These are phyloP conservation scores for Nautilus pompilius DNA, from an alignment of 1,140 invertebrate genomes.

Conservation along the genomic window DNA sequence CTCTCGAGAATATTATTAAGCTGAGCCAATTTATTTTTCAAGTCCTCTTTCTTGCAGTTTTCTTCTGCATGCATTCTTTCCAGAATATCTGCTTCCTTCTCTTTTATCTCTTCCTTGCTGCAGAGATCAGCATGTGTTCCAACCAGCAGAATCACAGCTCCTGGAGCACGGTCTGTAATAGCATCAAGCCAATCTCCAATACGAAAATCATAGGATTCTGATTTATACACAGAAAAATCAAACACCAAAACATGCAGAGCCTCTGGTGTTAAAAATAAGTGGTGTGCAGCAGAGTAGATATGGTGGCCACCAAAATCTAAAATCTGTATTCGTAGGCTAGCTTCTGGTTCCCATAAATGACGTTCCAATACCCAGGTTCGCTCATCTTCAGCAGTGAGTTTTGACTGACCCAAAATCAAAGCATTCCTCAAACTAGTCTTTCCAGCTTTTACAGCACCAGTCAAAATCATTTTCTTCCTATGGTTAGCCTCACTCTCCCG, in stretches of 20 bases:
- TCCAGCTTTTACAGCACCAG: constrained; percentile 43
- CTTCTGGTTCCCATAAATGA: constrained; percentile 47
- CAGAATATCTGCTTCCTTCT: constrained; percentile 27
- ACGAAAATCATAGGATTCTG: constrained; percentile 25
- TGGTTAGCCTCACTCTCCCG: constrained; percentile 41
- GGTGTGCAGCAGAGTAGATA: constrained; percentile 51
- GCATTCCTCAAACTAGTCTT: constrained; percentile 47
- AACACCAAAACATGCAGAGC: constrained; percentile 54
- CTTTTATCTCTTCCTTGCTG: constrained; percentile 26
- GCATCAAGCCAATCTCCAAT: constrained; percentile 47
- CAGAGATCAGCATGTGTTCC: constrained; percentile 46
- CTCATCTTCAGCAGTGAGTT: constrained; percentile 39
- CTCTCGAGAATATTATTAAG: constrained; percentile 20
- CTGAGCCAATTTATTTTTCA: constrained; percentile 25
- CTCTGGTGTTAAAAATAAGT: constrained; percentile 53
- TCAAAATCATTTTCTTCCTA: constrained; percentile 45
- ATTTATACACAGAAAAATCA: constrained; percentile 39
- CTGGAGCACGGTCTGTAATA: constrained; percentile 43
- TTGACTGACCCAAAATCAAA: constrained; percentile 37
- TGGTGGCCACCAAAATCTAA: constrained; percentile 53
- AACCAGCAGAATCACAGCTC: constrained; percentile 36
- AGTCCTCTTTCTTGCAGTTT: constrained; percentile 28
- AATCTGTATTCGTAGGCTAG: constrained; percentile 44
- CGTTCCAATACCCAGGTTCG: constrained; percentile 48
- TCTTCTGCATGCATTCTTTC: constrained; percentile 35